Evolutionary conservation across 2,888 invertebrate species (phyloP), one percentile per base, ranked within the genome.

Genomic region (Pediacus dermestoides): DNA sequence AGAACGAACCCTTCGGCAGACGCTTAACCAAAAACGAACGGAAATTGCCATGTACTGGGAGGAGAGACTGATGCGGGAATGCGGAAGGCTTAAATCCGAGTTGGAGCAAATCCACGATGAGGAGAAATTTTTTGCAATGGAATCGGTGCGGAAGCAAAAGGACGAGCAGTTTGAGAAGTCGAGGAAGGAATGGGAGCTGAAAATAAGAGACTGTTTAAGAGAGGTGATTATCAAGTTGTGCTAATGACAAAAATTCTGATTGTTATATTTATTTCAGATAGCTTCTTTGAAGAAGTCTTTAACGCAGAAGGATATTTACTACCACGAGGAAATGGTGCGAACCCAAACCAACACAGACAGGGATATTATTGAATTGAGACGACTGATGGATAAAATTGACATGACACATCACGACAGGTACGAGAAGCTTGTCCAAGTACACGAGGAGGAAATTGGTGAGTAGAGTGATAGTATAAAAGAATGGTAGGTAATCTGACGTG

Each of bases 311-410:
- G 83, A 86, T 43, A 69, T 75, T 1, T 60, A 64, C 40, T 70
- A 70, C 46, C 66, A 68, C 25, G 64, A 63, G 28, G 81, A 80
- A 36, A 66, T 83, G 30, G 71, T 78, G 0, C 75, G 74, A 30
- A 75, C 78, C 0, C 76, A 79, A 62, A 77, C 81, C 40, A 78
- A 77, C 46, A 78, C 83, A 0, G 85, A 85, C 63, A 74, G 79
- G 67, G 81, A 83, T 58, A 71, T 81, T 30, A 68, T 83, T 59
- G 85, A 87, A 57, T 72, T 85, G 33, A 71, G 87, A 30, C 72
- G 80, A 52, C 74, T 85, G 37, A 73, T 87, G 62, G 80, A 82
- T 59, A 84, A 84, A 66, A 78, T 85, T 37, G 86, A 85, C 57
- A 81, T 83, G 66, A 74, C 74, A 4, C 84, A 87, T 63, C 81